phyloP scores from a whole-genome alignment of 1,140 invertebrate genomes.

The Ditylenchus dipsaci region DNA sequence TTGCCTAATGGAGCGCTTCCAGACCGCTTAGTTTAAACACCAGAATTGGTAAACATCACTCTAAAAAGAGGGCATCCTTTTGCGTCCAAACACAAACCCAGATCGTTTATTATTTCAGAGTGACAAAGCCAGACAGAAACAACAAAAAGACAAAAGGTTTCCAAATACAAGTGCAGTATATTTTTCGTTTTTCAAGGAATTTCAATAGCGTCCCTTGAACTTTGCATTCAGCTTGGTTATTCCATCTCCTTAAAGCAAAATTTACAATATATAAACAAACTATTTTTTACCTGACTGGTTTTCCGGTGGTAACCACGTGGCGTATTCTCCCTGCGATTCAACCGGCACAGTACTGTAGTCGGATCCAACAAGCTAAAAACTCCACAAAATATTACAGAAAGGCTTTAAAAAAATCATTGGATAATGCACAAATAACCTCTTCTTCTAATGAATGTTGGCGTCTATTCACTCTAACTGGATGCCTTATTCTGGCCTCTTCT shows the following conservation, averaged over 20 bases:
- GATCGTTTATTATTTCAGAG: too few relatives aligned
- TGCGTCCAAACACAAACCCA: too few relatives aligned
- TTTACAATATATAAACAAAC: too few relatives aligned
- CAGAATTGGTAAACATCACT: too few relatives aligned
- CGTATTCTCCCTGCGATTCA: conserved; percentile 20
- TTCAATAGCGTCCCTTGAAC: conserved; percentile 23
- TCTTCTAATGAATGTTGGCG: conserved; percentile 1
- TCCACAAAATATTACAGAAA: neutral
- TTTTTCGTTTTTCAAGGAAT: neutral
- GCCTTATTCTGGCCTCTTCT: conserved; percentile 17
- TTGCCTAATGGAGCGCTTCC: too few relatives aligned
- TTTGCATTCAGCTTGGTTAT: conserved; percentile 23
- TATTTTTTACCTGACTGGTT: too few relatives aligned
- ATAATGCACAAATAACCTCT: neutral
- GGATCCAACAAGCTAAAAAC: neutral
- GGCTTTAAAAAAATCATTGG: neutral
- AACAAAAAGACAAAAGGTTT: too few relatives aligned
- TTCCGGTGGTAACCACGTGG: conserved; percentile 30
- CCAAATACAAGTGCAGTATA: too few relatives aligned
- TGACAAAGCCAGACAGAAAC: too few relatives aligned
- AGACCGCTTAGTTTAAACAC: too few relatives aligned
- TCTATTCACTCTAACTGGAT: conserved; percentile 11
- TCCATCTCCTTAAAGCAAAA: too few relatives aligned
- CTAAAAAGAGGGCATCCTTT: too few relatives aligned
- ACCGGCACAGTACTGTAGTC: neutral